Base-by-base conservation (phyloP, 2,113 vertebrate species). In the Copsychus sechellarum region DNA sequence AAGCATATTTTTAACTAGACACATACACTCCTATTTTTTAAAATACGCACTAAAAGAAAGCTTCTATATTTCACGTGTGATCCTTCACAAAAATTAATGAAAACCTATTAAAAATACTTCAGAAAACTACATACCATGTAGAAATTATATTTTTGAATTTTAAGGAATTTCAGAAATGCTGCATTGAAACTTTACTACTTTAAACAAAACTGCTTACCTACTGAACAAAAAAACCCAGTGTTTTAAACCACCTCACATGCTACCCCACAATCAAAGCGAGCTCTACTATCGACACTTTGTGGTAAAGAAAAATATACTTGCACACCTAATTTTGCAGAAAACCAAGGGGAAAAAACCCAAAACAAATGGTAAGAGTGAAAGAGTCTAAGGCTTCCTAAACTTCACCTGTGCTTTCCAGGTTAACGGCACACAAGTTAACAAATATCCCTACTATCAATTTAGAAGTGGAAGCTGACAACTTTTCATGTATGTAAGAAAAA, bases 281-380 rank as follows among this genome's bases (percentile, higher is more conserved):
- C 51, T 79, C 16, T 61, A n/a, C 62, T 88, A 66, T 61, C 5
- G 29, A 90, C 94, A 96, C n/a, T 88, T 45, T 71, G 73, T 53
- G 94, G 90, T 57, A 61, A 83, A 64, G 36, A 40, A 71, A 81
- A 92, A 80, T 3, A 62, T 2, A 72, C 22, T 12, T 21, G 10
- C 12, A 34, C 16, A 17, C 5, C 21, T 51, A 26, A 60, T 50
- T 78, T 73, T 38, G 15, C 57, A 80, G 42, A 24, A 9, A 36
- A 26, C 4, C 4, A 8, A 8, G 15, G 19, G 11, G 0, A 29
- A 48, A 70, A 45, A 25, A 0, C 2, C 12, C 26, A 28, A 33
- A 69, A 26, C 31, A n/a, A 60, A 24, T 5, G 6, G 5, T 12
- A 54, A 38, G 6, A 71, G 15, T 17, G 18, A 87, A 74, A 81